Evolutionary conservation across 2,888 invertebrate genomes (phyloP), one percentile per base, ranked within the genome.

Genomic region (Dromius quadrimaculatus): DNA sequence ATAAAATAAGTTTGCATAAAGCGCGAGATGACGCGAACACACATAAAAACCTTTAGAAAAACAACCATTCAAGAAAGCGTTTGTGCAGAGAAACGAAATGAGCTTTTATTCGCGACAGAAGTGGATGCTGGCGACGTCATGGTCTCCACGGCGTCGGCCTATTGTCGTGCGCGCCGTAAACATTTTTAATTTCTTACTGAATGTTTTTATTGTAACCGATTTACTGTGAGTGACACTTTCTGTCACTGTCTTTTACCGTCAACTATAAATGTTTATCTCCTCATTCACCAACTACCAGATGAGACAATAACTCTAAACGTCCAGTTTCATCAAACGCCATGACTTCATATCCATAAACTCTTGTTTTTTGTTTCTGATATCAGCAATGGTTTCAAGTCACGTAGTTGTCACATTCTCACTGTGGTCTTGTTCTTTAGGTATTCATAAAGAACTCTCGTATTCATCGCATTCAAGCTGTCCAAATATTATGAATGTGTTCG

Each of bases 401-500:
- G 50, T 54, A 54, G 50, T 28, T 50, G 50, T 23, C 50, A 54
- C 50, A 54, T 54, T 28, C 15, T 28, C 47, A 41, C 11, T 8
- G 28, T 28, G 45, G 1, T n/a, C 43, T 43, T 63, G 43, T 63
- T 63, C 28, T 45, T 63, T 63, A 54, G 36, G 50, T 64, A 71
- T 62, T 54, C 65, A 69, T 54, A 72, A 72, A 70, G 70, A 72
- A 71, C 69, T 73, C 71, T 17, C 17, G 59, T 70, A 73, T 73
- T 73, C 72, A 72, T 71, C 32, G 65, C 59, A 45, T 50, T 34
- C 72, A 71, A 74, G 72, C 76, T 75, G 76, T 76, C 75, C 73
- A 74, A 77, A 76, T 75, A 76, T 76, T 76, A 77, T 76, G 75
- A 76, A 77, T 77, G 75, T 77, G 75, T 76, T 72, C 74, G 76